These are phyloP conservation scores for Cerastis rubricosa DNA, from an alignment of 2,888 invertebrate genomes.

Conservation along the genomic window DNA sequence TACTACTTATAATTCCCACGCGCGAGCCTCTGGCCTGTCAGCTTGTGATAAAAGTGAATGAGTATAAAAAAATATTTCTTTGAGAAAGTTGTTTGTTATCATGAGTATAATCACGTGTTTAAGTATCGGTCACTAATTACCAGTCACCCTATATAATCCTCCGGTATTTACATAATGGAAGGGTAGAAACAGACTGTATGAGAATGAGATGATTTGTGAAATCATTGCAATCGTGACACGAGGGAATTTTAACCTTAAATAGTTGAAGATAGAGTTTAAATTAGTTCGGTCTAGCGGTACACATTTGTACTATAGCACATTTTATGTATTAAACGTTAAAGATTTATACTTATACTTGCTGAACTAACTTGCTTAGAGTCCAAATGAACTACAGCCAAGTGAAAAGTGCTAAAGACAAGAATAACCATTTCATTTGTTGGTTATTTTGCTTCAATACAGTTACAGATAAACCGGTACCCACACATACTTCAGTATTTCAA, in stretches of 20 bases:
- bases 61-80: no score
- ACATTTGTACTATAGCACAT: background rate
- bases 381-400: background rate
- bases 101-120: no score
- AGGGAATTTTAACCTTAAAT: background rate
- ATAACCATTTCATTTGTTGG: background rate
- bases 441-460: background rate
- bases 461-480: background rate
- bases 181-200: conserved; percentile 71
- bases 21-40: no score
- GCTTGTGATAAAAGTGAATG: no score
- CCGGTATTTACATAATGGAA: conserved; percentile 74
- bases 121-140: no score
- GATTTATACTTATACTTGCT: background rate
- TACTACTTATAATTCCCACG: no score
- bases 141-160: conserved; percentile 23
- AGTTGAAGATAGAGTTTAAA: background rate
- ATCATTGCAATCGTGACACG: conserved; percentile 69
- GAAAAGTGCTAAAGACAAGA: background rate
- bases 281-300: background rate
- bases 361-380: background rate
- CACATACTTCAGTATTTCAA: background rate
- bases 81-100: no score
- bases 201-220: conserved; percentile 74
- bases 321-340: background rate